phyloP scores from a whole-genome alignment of 2,797 vertebrate species.

The Muscicapa comitata region DNA sequence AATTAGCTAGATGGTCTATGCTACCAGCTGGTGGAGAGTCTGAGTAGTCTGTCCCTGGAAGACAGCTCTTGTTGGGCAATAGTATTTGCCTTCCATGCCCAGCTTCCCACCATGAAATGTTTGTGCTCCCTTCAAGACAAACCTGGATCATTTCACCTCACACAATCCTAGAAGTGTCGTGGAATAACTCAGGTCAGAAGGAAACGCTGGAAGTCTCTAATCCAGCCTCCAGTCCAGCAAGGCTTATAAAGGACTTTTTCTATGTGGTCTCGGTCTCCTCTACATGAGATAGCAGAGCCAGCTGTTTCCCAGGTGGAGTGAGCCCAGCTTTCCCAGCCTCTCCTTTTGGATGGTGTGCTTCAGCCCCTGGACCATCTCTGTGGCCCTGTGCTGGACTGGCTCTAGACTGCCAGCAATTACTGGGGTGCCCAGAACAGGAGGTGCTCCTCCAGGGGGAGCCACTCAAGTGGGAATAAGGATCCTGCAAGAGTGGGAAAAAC shows the following conservation, averaged over 20 bases:
- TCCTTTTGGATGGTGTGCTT: not conserved
- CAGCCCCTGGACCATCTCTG: not conserved
- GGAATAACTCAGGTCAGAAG: not conserved
- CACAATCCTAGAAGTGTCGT: not conserved
- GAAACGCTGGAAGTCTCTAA: not conserved
- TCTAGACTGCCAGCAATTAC: not conserved
- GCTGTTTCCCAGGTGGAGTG: not conserved
- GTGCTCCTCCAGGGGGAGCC: not conserved
- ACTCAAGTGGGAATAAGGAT: not conserved
- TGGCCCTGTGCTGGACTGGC: rapidly evolving
- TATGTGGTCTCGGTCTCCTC: not conserved
- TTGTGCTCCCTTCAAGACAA: not conserved
- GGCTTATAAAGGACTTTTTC: not conserved
- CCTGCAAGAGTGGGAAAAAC: not conserved
- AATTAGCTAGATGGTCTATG: not conserved
- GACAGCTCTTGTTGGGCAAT: not conserved
- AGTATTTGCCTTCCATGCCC: not conserved
- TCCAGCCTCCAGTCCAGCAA: not conserved
- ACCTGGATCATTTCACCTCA: not conserved
- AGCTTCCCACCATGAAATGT: not conserved
- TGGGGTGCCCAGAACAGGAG: not conserved
- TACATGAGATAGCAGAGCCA: not conserved
- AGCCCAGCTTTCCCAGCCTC: not conserved
- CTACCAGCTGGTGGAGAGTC: not conserved
- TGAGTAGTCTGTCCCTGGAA: not conserved